phyloP scores from a whole-genome alignment of 1,140 invertebrate genomes.

The Nasonia vitripennis region DNA sequence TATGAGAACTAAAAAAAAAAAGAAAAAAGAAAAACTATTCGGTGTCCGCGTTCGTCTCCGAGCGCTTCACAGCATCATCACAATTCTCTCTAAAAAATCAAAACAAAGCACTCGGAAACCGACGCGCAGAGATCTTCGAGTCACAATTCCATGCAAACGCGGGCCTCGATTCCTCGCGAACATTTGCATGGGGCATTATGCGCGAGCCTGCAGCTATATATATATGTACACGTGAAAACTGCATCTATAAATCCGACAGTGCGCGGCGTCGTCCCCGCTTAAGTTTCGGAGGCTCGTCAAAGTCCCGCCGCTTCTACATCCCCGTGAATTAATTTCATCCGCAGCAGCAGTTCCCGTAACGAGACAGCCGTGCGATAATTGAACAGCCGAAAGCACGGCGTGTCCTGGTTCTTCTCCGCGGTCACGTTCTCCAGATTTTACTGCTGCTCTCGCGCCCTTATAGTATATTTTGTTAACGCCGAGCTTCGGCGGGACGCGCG shows the following conservation, averaged over 20 bases:
- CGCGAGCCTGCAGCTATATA: not conserved
- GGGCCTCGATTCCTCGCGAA: not conserved
- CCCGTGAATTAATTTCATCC: slow-evolving; percentile 35
- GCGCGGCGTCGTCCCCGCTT: not conserved
- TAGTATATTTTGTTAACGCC: not conserved
- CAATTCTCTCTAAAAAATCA: too few species aligned
- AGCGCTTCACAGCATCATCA: too few species aligned
- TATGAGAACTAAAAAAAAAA: too few species aligned
- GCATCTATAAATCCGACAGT: not conserved
- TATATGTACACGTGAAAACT: slow-evolving; percentile 6
- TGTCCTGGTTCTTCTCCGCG: not conserved
- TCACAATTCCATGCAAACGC: slow-evolving; percentile 5
- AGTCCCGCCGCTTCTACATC: not conserved
- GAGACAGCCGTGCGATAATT: slow-evolving; percentile 33
- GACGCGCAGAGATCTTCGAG: too few species aligned
- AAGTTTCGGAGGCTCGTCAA: slow-evolving; percentile 13
- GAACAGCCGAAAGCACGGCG: slow-evolving; percentile 10
- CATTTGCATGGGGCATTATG: slow-evolving; percentile 40
- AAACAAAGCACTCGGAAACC: too few species aligned
- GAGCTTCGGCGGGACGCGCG: not conserved
- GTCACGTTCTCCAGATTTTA: not conserved
- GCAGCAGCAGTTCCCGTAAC: slow-evolving; percentile 12
- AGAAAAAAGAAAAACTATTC: too few species aligned
- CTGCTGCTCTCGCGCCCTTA: not conserved
- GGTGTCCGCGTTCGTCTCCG: too few species aligned